Percentiles rank a stretch among this genome's conserved stretches.
phyloP scores from a whole-genome alignment of 2,113 vertebrate species.

The Rhinolophus sinicus region DNA sequence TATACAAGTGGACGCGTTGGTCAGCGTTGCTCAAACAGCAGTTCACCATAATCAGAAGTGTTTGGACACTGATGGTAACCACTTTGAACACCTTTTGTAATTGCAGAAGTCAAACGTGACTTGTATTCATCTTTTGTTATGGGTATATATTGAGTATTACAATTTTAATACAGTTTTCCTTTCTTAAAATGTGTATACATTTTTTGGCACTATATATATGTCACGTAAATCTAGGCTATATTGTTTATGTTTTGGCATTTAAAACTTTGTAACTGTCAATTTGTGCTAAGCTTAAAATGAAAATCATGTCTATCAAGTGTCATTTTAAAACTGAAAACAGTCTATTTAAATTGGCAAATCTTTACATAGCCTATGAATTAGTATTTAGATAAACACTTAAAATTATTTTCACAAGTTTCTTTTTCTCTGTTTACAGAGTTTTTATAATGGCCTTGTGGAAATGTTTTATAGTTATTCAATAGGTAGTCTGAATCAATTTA shows the following conservation, averaged over 20 bases:
- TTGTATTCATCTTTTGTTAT: no score
- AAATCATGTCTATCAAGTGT: constrained; percentile 31
- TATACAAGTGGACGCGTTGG: no score
- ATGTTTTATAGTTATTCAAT: constrained; percentile 47
- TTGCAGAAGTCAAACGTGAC: no score
- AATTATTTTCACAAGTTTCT: neutral
- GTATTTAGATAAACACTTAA: neutral
- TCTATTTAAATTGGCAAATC: constrained; percentile 43
- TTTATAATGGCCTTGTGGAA: neutral
- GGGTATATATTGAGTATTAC: no score
- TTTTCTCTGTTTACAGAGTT: neutral
- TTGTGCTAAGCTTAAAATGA: constrained; percentile 4
- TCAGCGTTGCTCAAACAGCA: no score
- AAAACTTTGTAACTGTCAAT: neutral
- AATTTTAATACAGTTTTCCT: no score
- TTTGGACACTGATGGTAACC: no score
- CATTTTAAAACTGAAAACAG: constrained; percentile 36
- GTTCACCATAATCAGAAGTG: no score
- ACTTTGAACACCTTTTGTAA: no score
- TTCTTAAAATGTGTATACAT: no score
- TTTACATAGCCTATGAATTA: constrained; percentile 36
- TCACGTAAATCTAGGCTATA: neutral
- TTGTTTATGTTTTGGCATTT: neutral
- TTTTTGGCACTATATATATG: no score
- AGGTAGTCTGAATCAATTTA: neutral